Conservation (phyloP, 2,113 vertebrate genomes). For the Microtus montanus region DNA sequence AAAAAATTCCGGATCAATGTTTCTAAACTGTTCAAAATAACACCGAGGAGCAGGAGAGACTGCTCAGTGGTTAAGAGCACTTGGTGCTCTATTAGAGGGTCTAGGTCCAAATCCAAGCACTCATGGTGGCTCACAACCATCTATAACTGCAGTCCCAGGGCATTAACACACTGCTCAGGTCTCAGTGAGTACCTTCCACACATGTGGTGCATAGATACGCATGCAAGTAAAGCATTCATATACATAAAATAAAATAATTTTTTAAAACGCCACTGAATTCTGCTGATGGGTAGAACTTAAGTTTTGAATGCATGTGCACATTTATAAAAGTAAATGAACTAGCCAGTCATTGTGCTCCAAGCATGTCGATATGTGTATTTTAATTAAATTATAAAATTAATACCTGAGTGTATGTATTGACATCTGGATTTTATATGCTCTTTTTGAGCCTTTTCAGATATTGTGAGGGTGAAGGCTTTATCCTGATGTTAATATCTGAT, state of each 20-base stretch:
- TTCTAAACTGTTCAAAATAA: conserved; percentile 37
- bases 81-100: not conserved
- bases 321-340: not conserved
- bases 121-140: not conserved
- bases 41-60: not conserved
- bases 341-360: not conserved
- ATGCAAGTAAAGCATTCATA: not conserved
- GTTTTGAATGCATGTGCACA: not conserved
- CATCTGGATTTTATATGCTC: conserved; percentile 66
- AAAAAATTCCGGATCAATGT: not conserved
- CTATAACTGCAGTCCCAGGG: not conserved
- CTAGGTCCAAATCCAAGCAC: not conserved
- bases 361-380: not conserved
- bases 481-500: conserved; percentile 85
- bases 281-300: not conserved
- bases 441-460: conserved; percentile 77
- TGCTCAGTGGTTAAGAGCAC: not conserved
- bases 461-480: conserved; percentile 82
- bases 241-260: not conserved
- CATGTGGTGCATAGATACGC: not conserved
- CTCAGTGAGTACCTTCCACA: not conserved
- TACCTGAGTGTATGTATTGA: conserved; percentile 39
- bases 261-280: conserved; percentile 10
- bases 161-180: not conserved
- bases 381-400: conserved; percentile 59